Percentiles rank a stretch among this genome's conserved stretches.
Conservation (phyloP, 2,113 vertebrate species). For the Psophia crepitans region DNA sequence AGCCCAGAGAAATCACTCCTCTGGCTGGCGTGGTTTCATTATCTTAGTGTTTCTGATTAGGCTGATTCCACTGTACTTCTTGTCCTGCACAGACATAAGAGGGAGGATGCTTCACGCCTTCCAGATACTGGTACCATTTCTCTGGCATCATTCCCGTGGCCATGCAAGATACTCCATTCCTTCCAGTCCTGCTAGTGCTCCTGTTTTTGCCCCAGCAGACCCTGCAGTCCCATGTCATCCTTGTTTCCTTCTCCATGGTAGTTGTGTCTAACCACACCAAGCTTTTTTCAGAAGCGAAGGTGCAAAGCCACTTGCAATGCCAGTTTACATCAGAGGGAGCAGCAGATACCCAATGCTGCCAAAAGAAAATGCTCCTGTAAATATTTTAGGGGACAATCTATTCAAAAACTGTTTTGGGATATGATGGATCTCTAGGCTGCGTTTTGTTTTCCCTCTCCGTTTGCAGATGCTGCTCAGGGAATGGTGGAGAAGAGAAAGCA, state of each 20-base stretch:
- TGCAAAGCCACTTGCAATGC: not conserved
- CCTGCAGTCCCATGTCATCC: not conserved
- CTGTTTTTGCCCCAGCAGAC: not conserved
- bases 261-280: not conserved
- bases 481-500: not conserved
- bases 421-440: not conserved
- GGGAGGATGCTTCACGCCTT: not conserved
- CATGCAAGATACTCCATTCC: not conserved
- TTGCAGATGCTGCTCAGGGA: slow-evolving; percentile 15
- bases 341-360: not conserved
- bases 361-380: not conserved
- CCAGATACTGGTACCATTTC: not conserved
- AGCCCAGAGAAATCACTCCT: not conserved
- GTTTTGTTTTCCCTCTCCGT: not conserved
- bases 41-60: not conserved
- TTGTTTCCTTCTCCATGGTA: not conserved
- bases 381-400: not conserved
- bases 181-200: not conserved
- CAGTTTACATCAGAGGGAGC: not conserved
- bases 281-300: not conserved
- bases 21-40: not conserved
- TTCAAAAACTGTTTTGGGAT: not conserved
- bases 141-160: not conserved
- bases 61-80: not conserved
- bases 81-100: slow-evolving; percentile 25